Base-by-base conservation (phyloP, 2,113 vertebrate genomes). In the Leuciscus idus region DNA sequence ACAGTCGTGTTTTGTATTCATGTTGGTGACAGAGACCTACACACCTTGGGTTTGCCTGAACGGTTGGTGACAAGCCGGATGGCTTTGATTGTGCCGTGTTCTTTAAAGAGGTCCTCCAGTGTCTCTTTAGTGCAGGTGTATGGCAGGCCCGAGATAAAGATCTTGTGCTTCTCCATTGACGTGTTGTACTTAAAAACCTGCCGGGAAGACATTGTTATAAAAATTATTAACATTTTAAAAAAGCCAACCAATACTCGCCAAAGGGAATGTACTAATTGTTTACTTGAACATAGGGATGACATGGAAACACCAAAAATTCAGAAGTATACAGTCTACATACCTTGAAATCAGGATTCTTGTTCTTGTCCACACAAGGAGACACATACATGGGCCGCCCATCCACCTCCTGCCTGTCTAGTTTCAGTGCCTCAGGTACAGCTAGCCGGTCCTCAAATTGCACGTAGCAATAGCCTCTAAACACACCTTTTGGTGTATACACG, bases 351-450 rank as follows among this genome's bases (percentile, higher is more conserved):
- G 98, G 98, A 55, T 99, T 97, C 91, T 97, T 98, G 94, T 92
- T 97, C 94, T 99, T 99, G 91, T 99, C 98, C 3, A 99, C 95
- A 77, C 97, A 99, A 0, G 98, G 98, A 1, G 98, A 99, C 7
- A 99, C 97, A 86, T 98, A 99, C 97, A 99, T 97, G 0, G 98
- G 98, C 88, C 98, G 95, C 12, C 97, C 97, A 4, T 97, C 96
- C 64, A 99, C 91, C 0, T 91, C 92, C 26, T 89, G 93, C 10
- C 98, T 94, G 87, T 99, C 98, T 89, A 99, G 72, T 86, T 93
- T 92, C 81, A 99, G 94, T 0, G 98, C 98, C 72, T 95, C 95
- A 0, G 88, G 19, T 1, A 96, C 96, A 0, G 95, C 91, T n/a
- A 91, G 92, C 13, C 93, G 91, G 0, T 97, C 95, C 81, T 92